Evolutionary conservation across 2,888 invertebrate species (phyloP), one percentile per base, ranked within the genome.

Genomic region (Diploptera punctata): DNA sequence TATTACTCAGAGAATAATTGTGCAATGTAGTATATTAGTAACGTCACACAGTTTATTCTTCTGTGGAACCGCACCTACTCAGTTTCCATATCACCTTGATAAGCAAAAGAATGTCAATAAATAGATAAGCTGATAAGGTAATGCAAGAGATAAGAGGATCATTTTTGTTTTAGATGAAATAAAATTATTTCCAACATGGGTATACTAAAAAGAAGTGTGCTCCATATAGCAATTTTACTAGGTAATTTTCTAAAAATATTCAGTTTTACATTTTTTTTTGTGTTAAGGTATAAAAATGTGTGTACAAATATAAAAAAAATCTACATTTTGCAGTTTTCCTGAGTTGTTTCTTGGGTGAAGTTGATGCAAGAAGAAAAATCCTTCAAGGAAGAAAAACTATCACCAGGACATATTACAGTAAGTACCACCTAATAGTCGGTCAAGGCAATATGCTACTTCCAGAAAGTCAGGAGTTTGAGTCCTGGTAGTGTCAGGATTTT

Each of bases 341-440:
- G 78, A 87, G 91, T 74, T 86, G 90, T 43, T 85, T 91, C 61
- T 85, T 90, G 76, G 88, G 89, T 79, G 91, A 93, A 83, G 87
- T 88, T 26, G 93, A 94, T 81, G 93, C 89, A 13, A 87, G 93
- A 79, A 87, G 94, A 78, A 93, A 91, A 81, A 92, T 94, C 79
- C 85, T 94, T 52, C 86, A 91, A 78, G 94, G 94, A 70, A 86
- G 94, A 76, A 90, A 91, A 83, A 91, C 93, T 13, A 87, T 94
- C 79, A 94, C 91, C 2, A 87, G 93, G 75, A 88, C 87, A 73
- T 93, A 94, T 81, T 91, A 91, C 80, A 87, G 94, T 94, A 86
- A 92, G 93, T 88, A 69, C 33, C 33, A n/a, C n/a, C n/a, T n/a
- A n/a, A n/a, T n/a, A n/a, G n/a, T n/a, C n/a, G n/a, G n/a, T n/a